Evolutionary conservation across 2,113 vertebrate species (phyloP).

Genomic region (Cochlearius cochlearius): DNA sequence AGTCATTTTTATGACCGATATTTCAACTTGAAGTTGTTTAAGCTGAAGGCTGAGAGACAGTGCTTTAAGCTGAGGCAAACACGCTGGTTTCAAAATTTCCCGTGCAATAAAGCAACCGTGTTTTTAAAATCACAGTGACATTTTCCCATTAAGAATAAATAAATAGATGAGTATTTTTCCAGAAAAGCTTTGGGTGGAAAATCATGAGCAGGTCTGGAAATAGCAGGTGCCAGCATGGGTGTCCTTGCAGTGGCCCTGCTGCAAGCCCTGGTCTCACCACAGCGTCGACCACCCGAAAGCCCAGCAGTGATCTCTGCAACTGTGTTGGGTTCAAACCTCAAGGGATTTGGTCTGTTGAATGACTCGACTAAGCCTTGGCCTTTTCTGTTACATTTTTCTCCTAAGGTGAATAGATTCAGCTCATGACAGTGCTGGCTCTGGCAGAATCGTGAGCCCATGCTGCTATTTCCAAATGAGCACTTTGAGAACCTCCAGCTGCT

Average conservation of each 20-base stretch:
- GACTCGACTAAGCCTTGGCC: background rate
- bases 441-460: background rate
- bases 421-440: background rate
- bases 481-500: background rate
- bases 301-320: background rate
- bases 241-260: background rate
- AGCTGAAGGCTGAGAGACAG: background rate
- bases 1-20: background rate
- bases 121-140: background rate
- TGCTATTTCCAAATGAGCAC: background rate
- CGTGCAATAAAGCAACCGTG: background rate
- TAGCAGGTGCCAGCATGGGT: background rate
- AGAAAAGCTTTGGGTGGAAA: background rate
- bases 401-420: background rate
- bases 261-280: accelerated
- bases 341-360: background rate
- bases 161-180: background rate
- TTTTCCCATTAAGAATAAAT: background rate
- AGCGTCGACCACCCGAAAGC: background rate
- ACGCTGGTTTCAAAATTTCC: background rate
- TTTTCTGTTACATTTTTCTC: background rate
- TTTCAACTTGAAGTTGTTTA: background rate
- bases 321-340: background rate
- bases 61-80: background rate
- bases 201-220: background rate